These are phyloP conservation scores for Nomada lathburiana DNA, from an alignment of 2,888 invertebrate genomes.

Conservation along the genomic window DNA sequence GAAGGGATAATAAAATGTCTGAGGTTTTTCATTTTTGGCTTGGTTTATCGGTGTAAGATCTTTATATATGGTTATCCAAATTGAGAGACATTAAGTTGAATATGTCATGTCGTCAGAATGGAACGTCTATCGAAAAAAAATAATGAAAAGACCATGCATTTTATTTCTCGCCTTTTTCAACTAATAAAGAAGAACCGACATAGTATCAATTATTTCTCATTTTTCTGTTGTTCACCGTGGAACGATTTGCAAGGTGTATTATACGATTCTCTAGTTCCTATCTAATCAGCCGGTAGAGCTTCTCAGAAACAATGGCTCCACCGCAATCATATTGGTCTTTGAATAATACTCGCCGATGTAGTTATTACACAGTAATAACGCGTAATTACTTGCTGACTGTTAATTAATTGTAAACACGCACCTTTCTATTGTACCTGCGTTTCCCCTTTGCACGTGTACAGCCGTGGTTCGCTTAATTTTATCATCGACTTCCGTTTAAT, in stretches of 20 bases:
- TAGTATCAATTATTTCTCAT: background rate
- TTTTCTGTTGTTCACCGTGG: background rate
- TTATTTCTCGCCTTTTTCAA: too few relatives aligned
- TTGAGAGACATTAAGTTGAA: too few relatives aligned
- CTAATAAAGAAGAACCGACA: background rate
- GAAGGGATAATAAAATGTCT: background rate
- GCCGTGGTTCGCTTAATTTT: background rate
- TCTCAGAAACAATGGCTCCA: constrained; percentile 26
- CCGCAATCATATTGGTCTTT: constrained; percentile 18
- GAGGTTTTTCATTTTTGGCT: background rate
- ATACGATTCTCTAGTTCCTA: constrained; percentile 34
- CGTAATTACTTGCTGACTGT: constrained; percentile 31
- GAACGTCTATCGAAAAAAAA: too few relatives aligned
- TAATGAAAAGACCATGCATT: too few relatives aligned
- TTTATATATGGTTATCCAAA: too few relatives aligned
- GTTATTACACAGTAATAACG: constrained; percentile 5
- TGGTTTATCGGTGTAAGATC: too few relatives aligned
- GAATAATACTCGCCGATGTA: constrained; percentile 19
- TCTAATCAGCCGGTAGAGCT: constrained; percentile 32
- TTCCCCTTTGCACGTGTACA: background rate
- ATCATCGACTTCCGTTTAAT: constrained; percentile 11
- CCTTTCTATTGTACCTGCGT: background rate
- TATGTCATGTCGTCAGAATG: too few relatives aligned
- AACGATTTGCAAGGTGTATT: constrained; percentile 1
- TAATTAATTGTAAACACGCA: constrained; percentile 14